Conservation (phyloP, 92 coral and sea anemone species). For the Zoanthus gigantus region DNA sequence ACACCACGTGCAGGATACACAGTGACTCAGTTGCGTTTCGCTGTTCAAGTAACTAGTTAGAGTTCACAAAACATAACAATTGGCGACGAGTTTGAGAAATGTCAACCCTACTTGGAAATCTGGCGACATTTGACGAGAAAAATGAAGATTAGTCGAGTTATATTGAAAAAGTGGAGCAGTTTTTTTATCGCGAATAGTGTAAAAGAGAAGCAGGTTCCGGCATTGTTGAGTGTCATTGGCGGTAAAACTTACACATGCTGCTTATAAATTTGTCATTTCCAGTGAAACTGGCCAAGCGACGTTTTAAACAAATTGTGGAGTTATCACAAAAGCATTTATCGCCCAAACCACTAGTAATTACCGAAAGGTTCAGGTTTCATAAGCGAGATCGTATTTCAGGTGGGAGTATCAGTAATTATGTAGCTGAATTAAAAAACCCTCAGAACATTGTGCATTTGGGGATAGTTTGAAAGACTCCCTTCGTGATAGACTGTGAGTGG, state of each 20-base stretch:
- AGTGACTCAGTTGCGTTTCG: too few relatives aligned
- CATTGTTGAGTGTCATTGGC: constrained; percentile 55
- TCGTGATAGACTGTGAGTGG: constrained; percentile 65
- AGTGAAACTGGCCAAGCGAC: constrained; percentile 50
- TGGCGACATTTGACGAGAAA: background rate
- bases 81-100: constrained; percentile 9
- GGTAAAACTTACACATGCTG: constrained; percentile 56
- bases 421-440: constrained; percentile 61
- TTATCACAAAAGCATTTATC: constrained; percentile 58
- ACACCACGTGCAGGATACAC: too few relatives aligned
- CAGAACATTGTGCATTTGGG: constrained; percentile 66
- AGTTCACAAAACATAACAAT: constrained; percentile 2
- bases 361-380: constrained; percentile 72
- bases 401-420: constrained; percentile 62
- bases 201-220: constrained; percentile 41
- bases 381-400: constrained; percentile 63
- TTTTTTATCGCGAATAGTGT: constrained; percentile 44
- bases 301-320: constrained; percentile 48
- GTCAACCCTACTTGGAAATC: constrained; percentile 9
- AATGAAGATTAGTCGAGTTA: constrained; percentile 53
- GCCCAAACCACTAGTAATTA: constrained; percentile 68
- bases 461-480: constrained; percentile 55
- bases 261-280: constrained; percentile 51
- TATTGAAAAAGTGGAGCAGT: constrained; percentile 54
- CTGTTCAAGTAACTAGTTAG: too few relatives aligned